These are phyloP conservation scores for Eristalis pertinax DNA, from an alignment of 2,888 invertebrate species.

Conservation along the genomic window DNA sequence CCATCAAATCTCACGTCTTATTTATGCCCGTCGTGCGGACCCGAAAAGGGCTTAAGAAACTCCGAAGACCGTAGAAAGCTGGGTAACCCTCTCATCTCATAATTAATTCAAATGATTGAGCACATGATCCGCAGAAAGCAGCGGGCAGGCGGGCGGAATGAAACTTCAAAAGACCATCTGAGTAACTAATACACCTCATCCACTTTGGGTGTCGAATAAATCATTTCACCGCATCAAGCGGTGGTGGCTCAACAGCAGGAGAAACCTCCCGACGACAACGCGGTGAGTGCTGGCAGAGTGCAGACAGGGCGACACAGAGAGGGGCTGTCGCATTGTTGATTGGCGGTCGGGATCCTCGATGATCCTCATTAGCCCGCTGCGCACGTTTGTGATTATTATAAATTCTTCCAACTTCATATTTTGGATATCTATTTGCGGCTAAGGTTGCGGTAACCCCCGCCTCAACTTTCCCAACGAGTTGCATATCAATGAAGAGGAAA, in stretches of 20 bases:
- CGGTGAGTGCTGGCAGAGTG: background rate
- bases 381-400: constrained; percentile 70
- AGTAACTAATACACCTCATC: constrained; percentile 67
- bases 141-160: constrained; percentile 13
- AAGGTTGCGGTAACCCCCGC: background rate
- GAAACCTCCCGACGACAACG: constrained; percentile 19
- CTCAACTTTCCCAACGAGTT: constrained; percentile 35
- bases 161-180: constrained; percentile 55
- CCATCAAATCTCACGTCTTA: constrained; percentile 17
- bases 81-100: constrained; percentile 23
- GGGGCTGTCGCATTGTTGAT: constrained; percentile 63
- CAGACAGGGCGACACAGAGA: background rate
- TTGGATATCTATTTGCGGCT: constrained; percentile 59
- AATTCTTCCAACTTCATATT: constrained; percentile 24
- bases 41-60: background rate
- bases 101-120: constrained; percentile 66
- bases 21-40: constrained; percentile 18
- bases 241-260: constrained; percentile 33
- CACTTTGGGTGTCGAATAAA: constrained; percentile 59
- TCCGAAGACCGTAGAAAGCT: constrained; percentile 4
- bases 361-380: constrained; percentile 70
- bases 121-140: constrained; percentile 39
- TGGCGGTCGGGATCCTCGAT: constrained; percentile 70
- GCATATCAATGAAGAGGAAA: constrained; percentile 61
- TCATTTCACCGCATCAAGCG: constrained; percentile 44